These are phyloP conservation scores for Ernsta delagoae DNA, from an alignment of 2,888 invertebrate genomes.

Conservation along the genomic window DNA sequence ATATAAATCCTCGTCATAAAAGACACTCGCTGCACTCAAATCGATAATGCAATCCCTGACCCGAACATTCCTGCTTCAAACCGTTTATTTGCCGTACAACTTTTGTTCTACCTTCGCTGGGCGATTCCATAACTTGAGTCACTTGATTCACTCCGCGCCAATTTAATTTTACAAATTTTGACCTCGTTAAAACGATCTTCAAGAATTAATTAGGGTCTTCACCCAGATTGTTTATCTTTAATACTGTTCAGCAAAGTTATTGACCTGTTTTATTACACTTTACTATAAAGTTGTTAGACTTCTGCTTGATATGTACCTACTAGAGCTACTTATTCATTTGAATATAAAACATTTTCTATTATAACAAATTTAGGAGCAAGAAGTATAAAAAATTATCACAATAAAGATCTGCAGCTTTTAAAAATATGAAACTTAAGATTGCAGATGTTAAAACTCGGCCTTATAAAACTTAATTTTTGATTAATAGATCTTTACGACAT, in stretches of 20 bases:
- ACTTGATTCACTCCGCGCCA: slow-evolving; percentile 40
- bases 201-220: slow-evolving; percentile 37
- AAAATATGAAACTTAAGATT: no score
- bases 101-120: slow-evolving; percentile 42
- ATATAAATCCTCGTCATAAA: slow-evolving; percentile 32
- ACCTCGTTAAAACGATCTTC: slow-evolving; percentile 19
- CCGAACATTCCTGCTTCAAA: slow-evolving; percentile 42
- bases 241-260: not conserved
- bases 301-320: not conserved
- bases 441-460: no score
- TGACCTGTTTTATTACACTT: not conserved
- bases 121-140: slow-evolving; percentile 45
- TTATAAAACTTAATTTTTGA: no score
- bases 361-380: no score
- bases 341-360: no score
- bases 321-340: no score
- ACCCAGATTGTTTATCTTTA: not conserved
- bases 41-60: slow-evolving; percentile 45
- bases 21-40: slow-evolving; percentile 41
- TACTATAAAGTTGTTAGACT: not conserved
- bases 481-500: not conserved
- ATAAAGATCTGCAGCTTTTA: no score
- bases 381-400: no score
- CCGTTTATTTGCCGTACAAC: slow-evolving; percentile 45
- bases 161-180: slow-evolving; percentile 40